Evolutionary conservation across 2,113 vertebrate genomes (phyloP).

Genomic region (Rattus norvegicus): DNA sequence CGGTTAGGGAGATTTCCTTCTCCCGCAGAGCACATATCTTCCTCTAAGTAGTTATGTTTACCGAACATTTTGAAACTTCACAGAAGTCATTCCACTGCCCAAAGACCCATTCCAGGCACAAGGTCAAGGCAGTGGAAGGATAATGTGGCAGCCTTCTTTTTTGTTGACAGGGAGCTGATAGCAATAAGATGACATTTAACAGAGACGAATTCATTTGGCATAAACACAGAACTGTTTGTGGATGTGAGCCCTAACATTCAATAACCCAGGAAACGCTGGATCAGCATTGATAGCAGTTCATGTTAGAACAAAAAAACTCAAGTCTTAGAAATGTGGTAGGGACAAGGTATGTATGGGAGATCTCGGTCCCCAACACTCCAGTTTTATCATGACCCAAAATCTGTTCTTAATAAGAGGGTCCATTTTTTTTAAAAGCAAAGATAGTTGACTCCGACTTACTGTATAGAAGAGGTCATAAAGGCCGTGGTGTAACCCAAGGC

Average conservation of each 20-base stretch:
- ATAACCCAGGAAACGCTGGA: not conserved
- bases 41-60: conserved; percentile 75
- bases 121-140: conserved; percentile 42
- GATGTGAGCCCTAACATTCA: not conserved
- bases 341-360: not conserved
- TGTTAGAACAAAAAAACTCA: not conserved
- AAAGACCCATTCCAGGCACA: conserved; percentile 24
- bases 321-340: not conserved
- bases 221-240: not conserved
- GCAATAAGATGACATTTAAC: not conserved
- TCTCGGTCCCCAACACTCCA: not conserved
- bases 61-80: conserved; percentile 66
- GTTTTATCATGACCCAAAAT: not conserved
- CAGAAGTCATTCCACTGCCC: conserved; percentile 27
- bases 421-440: not conserved
- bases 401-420: not conserved
- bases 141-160: not conserved
- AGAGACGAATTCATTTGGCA: not conserved
- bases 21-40: conserved; percentile 67
- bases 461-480: not conserved
- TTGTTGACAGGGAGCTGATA: conserved; percentile 27
- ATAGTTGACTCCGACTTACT: not conserved
- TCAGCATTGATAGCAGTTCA: not conserved
- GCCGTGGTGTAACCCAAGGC: rapidly evolving
- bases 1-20: conserved; percentile 78